Percentiles rank a stretch among this genome's conserved stretches.
Evolutionary conservation across 2,113 vertebrate genomes (phyloP).

Genomic region (Sphaerodactylus townsendi): DNA sequence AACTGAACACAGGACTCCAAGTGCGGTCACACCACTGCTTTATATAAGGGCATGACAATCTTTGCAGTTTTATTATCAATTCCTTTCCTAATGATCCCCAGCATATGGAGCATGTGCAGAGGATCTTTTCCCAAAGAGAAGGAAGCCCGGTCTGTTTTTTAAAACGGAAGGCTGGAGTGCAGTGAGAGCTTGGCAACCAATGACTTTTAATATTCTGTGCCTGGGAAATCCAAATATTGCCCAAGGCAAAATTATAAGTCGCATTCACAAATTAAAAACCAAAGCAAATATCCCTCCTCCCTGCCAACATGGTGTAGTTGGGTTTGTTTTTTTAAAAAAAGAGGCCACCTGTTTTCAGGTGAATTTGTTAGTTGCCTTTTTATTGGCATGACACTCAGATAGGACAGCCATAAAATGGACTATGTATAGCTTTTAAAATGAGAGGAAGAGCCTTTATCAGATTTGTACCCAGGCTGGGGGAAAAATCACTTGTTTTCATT

Average conservation of each 20-base stretch:
- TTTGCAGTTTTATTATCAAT: too few relatives aligned
- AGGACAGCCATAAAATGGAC: background rate
- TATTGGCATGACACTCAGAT: background rate
- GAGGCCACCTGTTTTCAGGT: background rate
- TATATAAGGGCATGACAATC: too few relatives aligned
- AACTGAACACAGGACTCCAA: too few relatives aligned
- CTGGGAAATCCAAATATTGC: background rate
- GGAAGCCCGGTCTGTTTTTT: background rate
- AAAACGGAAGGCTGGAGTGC: background rate
- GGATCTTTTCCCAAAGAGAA: background rate
- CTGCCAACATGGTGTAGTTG: background rate
- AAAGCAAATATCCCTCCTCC: background rate
- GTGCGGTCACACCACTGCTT: too few relatives aligned
- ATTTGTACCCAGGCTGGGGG: too few relatives aligned
- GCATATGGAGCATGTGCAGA: background rate
- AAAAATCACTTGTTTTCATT: too few relatives aligned
- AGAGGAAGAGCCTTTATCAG: too few relatives aligned
- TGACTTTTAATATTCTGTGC: background rate
- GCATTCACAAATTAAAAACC: background rate
- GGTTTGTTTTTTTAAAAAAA: background rate
- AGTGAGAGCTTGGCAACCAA: background rate
- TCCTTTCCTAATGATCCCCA: too few relatives aligned
- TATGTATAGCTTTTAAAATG: background rate
- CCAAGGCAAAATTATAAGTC: background rate
- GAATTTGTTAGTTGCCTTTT: background rate